Evolutionary conservation across 2,113 vertebrate genomes (phyloP).

Genomic region (Sciurus niger): DNA sequence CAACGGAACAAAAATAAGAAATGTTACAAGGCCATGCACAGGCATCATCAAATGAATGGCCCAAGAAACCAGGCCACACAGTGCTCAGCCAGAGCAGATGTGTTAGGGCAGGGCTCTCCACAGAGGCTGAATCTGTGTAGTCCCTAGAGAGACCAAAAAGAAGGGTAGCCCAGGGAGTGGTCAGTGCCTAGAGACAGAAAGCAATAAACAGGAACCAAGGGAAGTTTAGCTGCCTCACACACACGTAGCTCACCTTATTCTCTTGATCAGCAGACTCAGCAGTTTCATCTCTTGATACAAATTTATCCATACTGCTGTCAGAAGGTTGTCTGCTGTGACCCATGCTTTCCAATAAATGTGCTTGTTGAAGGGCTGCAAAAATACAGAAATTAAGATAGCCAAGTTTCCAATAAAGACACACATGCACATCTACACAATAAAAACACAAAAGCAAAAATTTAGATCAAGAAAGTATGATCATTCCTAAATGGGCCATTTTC

Average conservation of each 20-base stretch:
- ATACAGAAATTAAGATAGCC: background rate
- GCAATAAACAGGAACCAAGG: too few species aligned
- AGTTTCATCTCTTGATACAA: constrained; percentile 93
- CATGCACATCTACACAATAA: background rate
- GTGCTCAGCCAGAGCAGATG: background rate
- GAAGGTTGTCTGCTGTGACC: constrained; percentile 96
- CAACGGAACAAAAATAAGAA: background rate
- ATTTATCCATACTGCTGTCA: constrained; percentile 94
- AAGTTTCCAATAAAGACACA: background rate
- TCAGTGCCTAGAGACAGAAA: accelerated
- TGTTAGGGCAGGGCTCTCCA: background rate
- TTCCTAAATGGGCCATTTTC: background rate
- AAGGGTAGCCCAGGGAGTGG: background rate
- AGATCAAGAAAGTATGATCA: background rate
- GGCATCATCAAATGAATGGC: background rate
- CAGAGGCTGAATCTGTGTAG: background rate
- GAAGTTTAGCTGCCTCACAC: accelerated
- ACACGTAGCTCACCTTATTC: constrained; percentile 90
- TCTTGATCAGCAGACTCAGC: constrained; percentile 92
- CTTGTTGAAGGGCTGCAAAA: constrained; percentile 93
- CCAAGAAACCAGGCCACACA: background rate
- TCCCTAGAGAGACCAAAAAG: background rate
- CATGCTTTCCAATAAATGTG: constrained; percentile 91
- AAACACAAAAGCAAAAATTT: background rate
- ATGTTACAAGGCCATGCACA: accelerated